Base-by-base conservation (phyloP, 2,113 vertebrate genomes). In the Strigops habroptila region DNA sequence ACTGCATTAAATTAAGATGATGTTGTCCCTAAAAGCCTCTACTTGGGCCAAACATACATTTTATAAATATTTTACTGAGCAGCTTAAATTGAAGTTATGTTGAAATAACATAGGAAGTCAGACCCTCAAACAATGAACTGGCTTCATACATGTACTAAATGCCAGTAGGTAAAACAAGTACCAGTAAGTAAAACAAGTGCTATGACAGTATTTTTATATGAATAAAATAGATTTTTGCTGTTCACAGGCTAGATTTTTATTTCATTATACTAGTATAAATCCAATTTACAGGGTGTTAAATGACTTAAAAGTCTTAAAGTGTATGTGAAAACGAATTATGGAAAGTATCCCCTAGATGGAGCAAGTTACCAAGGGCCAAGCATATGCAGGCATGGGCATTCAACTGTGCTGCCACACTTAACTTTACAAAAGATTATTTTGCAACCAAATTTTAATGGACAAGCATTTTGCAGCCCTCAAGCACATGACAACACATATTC, bases 271-370 rank as follows among this genome's bases (percentile, higher is more conserved):
- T 44, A 6, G n/a, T 5, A 17, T 30, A 79, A 88, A 78, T 64
- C n/a, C 25, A 17, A 68, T 52, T 73, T 75, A 71, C 41, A n/a
- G 7, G 9, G 15, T 7, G 28, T 73, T 91, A 46, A 75, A 90
- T 70, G 41, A 44, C 63, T 70, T 75, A 13, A 77, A 77, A 80
- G 39, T 27, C 51, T 81, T 19, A 25, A 71, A 88, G 49, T 3
- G 5, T 7, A 2, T 0, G 18, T 65, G 55, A 17, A 63, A 88
- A 59, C 18, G 51, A 91, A 57, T 28, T 89, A 59, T 63, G 74
- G 7, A 7, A 83, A 96, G 53, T 77, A 69, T 81, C 91, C 95
- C 92, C 93, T 93, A 94, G 90, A 53, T 96, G 96, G 95, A 97
- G 88, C 91, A 93, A 92, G 62, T 76, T 89, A 93, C 79, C 88